Evolutionary conservation across 2,113 vertebrate genomes (phyloP), one percentile per base, ranked within the genome.

Genomic region (Apaloderma vittatum): DNA sequence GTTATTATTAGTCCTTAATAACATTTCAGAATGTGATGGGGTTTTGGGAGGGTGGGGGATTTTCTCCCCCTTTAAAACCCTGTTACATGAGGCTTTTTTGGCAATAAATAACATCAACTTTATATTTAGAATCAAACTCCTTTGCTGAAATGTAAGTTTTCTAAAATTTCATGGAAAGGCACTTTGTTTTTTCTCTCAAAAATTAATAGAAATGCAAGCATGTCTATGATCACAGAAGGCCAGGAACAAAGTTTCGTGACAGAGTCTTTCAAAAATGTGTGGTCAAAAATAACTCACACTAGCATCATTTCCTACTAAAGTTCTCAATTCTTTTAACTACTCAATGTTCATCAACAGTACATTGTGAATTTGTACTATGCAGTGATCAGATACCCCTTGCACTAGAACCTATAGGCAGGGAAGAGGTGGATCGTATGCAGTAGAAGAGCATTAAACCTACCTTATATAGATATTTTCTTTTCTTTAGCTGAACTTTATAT

Each of bases 1-100:
- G 40, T 40, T 40, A 1, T 68, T 81, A 61, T 51, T 81, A 85
- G 34, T 55, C 30, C 2, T 62, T 79, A 46, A 78, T 57, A 48
- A n/a, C 7, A 65, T 70, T 79, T 94, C 36, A 76, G 34, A 90
- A 40, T n/a, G 3, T 18, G 67, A 45, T 6, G 18, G 9, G 1
- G 0, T 43, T 54, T 72, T 58, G 14, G 8, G 0, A 2, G 22
- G 3, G 0, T 9, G 15, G 3, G 14, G 1, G 5, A 51, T 29
- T 29, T 78, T 59, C 29, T 4, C 17, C 19, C 2, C 5, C 4
- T 3, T 14, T 51, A 77, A 68, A 92, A 59, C 46, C 27, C 7
- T 66, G 3, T 54, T 62, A 16, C 23, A 46, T 43, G 1, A 83
- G 3, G 20, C 6, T n/a, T 79, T 61, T 91, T 76, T 66, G 17